These are phyloP conservation scores for Scolopax rusticola DNA, from an alignment of 2,797 vertebrate genomes.

Conservation along the genomic window DNA sequence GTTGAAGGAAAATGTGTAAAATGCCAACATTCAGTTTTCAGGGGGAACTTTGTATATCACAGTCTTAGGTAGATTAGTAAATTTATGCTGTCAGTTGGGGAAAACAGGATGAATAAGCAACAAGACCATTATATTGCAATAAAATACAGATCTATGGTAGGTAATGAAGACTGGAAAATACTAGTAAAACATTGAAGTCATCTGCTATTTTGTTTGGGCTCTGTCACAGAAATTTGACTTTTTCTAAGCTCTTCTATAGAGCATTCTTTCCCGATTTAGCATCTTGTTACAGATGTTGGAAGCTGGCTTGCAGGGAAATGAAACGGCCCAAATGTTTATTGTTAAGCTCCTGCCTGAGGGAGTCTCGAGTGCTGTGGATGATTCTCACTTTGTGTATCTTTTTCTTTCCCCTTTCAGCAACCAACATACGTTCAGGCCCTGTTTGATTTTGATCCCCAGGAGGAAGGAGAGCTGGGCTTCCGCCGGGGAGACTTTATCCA, in stretches of 20 bases:
- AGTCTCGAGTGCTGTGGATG: not conserved
- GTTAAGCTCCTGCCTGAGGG: not conserved
- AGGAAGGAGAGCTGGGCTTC: slow-evolving; percentile 97
- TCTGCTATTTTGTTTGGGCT: not conserved
- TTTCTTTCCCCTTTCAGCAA: slow-evolving; percentile 82
- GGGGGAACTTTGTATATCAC: not conserved
- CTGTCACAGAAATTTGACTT: not conserved
- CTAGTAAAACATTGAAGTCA: not conserved
- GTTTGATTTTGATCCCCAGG: slow-evolving; percentile 99
- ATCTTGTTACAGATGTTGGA: not conserved
- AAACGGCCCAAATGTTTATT: not conserved
- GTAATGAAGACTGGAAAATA: not conserved
- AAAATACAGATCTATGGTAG: not conserved
- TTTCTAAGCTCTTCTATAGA: not conserved
- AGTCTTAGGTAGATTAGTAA: not conserved
- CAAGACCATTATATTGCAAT: not conserved
- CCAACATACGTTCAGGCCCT: slow-evolving; percentile 97
- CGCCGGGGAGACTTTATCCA: slow-evolving; percentile 97
- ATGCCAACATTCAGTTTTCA: not conserved
- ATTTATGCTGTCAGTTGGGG: not conserved
- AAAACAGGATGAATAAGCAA: not conserved
- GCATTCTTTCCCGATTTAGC: not conserved
- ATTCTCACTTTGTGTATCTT: slow-evolving; percentile 12
- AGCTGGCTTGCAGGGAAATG: not conserved
- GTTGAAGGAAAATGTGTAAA: not conserved